Evolutionary conservation across 2,888 invertebrate species (phyloP).

Genomic region (Mimumesa dahlbomi): DNA sequence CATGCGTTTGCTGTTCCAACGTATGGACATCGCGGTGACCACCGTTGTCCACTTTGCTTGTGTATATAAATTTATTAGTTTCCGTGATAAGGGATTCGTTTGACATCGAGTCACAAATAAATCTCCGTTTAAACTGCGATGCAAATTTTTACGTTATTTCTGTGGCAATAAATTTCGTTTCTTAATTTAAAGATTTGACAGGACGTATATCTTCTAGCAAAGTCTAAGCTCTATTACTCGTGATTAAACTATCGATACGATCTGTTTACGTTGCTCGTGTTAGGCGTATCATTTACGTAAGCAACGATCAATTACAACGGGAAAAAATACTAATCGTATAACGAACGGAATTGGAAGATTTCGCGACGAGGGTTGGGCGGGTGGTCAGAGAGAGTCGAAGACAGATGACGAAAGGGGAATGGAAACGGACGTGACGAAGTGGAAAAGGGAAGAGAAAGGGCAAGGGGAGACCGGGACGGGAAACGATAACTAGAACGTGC

Average conservation of each 20-base stretch:
- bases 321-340: background rate
- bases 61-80: slow-evolving; percentile 11
- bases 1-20: slow-evolving; percentile 5
- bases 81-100: background rate
- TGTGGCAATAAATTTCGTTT: too few species aligned
- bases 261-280: slow-evolving; percentile 29
- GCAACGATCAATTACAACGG: slow-evolving; percentile 1
- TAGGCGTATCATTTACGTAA: slow-evolving; percentile 8
- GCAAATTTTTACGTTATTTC: too few species aligned
- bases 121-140: too few species aligned
- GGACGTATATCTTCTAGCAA: too few species aligned
- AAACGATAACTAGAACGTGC: slow-evolving; percentile 47
- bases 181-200: too few species aligned
- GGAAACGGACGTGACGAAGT: slow-evolving; percentile 32
- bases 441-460: slow-evolving; percentile 1
- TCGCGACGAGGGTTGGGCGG: background rate
- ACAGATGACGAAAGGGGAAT: slow-evolving; percentile 26
- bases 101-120: background rate
- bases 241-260: background rate
- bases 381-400: slow-evolving; percentile 8
- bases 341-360: background rate
- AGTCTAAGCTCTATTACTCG: too few species aligned
- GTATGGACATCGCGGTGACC: slow-evolving; percentile 3
- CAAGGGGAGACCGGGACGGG: slow-evolving; percentile 8
- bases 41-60: slow-evolving; percentile 21